Evolutionary conservation across 2,797 vertebrate genomes (phyloP), one percentile per base, ranked within the genome.

Genomic region (Rhinichthys osculus): DNA sequence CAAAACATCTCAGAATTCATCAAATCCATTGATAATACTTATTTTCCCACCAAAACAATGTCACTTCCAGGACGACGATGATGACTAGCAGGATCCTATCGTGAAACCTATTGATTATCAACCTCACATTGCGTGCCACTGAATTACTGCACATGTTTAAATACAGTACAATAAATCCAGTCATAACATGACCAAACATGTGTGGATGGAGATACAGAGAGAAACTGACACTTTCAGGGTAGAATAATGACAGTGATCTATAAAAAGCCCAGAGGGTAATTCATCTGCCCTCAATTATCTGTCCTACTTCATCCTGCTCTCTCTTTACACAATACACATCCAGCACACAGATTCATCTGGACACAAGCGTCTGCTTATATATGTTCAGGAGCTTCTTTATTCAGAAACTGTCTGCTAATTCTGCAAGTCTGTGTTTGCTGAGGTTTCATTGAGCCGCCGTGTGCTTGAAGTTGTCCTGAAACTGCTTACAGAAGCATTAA

Each of bases 231-330:
- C 50, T 86, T 89, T 79, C 88, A 84, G 82, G 89, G 40, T 84
- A 64, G 62, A 81, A 77, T 83, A 35, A 77, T 88, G 90, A 93
- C 89, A 92, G 81, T 89, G 88, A 93, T 92, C 86, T 90, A 91
- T 85, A 91, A 81, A 82, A 89, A 87, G 84, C 91, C 88, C 91
- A 80, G 88, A 78, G 90, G 89, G 73, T 90, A 89, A 92, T 92
- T 91, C 91, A 86, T 85, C 89, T 66, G 89, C 59, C 85, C 89
- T 90, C 86, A 87, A 88, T 90, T 90, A 27, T 5, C 79, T 87
- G 76, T 74, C 86, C 88, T 57, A 90, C 90, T 91, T 93, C 57
- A 90, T 92, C 86, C 67, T 57, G 35, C 89, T 87, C 78, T 52
- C 78, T 81, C 54, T 84, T 21, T 21, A 57, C 57, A 10, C 50